Evolutionary conservation across 2,113 vertebrate genomes (phyloP), one percentile per base, ranked within the genome.

Genomic region (Tachysurus vachellii): DNA sequence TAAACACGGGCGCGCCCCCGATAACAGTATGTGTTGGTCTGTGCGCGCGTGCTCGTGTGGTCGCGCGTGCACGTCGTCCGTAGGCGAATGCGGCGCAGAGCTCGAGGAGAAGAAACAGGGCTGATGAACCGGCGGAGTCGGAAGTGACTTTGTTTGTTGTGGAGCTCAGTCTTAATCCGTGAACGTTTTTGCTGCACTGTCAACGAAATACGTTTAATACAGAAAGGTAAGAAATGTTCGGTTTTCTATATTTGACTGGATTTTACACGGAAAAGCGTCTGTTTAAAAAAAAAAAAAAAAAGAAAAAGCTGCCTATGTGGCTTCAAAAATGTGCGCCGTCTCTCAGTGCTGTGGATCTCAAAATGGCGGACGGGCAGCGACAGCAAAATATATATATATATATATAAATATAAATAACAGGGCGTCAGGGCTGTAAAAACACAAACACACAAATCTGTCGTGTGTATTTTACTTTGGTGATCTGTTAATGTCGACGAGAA

Each of bases 311-410:
- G 92, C 93, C 92, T 91, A 89, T 90, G 91, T 87, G 92, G 91
- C 94, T 93, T 93, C 92, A 82, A 92, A 91, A 85, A 86, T 91
- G 93, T 93, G 88, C 92, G 93, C 92, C 92, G 83, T 80, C 92
- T 80, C 92, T 88, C 83, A 62, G 91, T 23, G 77, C 4, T 59
- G 91, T 89, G 62, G 85, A 84, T 87, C 94, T 94, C 95, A 95
- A 95, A 96, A 95, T 95, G 95, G 95, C 95, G 95, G 95, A 91
- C 89, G 92, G 93, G 93, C 94, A 93, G 90, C 88, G 88, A 90
- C 53, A 68, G 94, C 71, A 10, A 56, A 56, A 56, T n/a, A n/a
- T n/a, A n/a, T n/a, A n/a, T n/a, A n/a, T n/a, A 28, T 23, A 84
- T 13, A 23, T 47, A 75, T 28, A 77, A 11, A 54, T 5, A 26